phyloP scores from a whole-genome alignment of 2,888 invertebrate species.

The Agriopis aurantiaria region DNA sequence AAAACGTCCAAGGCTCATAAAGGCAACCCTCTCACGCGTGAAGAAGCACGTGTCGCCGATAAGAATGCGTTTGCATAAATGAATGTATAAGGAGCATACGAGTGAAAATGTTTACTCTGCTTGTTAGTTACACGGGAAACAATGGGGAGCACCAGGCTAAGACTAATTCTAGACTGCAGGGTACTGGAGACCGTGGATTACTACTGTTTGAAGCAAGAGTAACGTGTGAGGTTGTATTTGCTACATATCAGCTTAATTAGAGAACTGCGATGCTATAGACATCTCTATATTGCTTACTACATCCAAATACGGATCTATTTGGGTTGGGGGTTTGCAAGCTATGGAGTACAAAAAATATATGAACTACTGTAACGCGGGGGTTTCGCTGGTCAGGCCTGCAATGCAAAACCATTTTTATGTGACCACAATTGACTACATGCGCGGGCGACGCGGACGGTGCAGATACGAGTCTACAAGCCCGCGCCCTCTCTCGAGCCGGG shows the following conservation, averaged over 20 bases:
- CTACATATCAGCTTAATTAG: not conserved
- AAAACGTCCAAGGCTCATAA: constrained; percentile 20
- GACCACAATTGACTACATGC: too few species aligned
- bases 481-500: too few species aligned
- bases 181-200: not conserved
- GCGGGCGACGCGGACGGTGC: too few species aligned
- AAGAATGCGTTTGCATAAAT: constrained; percentile 51
- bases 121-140: constrained; percentile 2
- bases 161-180: not conserved
- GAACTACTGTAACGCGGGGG: too few species aligned
- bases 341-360: too few species aligned
- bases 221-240: not conserved
- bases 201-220: not conserved
- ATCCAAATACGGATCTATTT: not conserved
- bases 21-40: constrained; percentile 22
- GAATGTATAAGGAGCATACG: constrained; percentile 37
- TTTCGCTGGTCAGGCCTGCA: too few species aligned
- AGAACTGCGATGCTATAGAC: not conserved
- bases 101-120: constrained; percentile 37
- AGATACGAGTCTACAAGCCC: too few species aligned
- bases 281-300: too few species aligned
- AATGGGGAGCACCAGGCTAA: not conserved
- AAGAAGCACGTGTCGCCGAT: constrained; percentile 39
- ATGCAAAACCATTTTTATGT: too few species aligned
- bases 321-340: too few species aligned